Evolutionary conservation across 2,888 invertebrate species (phyloP).

Genomic region (Archaeoteleia sp.): DNA sequence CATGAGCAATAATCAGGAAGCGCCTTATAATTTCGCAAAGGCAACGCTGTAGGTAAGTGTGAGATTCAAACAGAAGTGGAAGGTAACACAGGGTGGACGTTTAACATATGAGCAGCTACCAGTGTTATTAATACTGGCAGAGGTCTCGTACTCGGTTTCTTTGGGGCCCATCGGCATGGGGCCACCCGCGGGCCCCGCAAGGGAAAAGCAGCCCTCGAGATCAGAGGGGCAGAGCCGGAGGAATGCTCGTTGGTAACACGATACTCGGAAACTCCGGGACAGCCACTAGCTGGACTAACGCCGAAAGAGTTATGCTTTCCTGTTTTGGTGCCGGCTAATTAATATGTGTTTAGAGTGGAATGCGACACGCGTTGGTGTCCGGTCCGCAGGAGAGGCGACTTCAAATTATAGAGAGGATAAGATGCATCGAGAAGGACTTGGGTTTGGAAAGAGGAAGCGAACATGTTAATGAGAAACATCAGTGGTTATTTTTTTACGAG

Average conservation of each 20-base stretch:
- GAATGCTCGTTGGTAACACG: slow-evolving; percentile 64
- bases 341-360: slow-evolving; percentile 68
- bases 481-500: slow-evolving; percentile 23
- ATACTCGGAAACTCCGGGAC: slow-evolving; percentile 65
- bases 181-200: slow-evolving; percentile 63
- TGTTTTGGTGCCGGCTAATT: slow-evolving; percentile 64
- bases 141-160: slow-evolving; percentile 70
- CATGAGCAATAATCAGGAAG: slow-evolving; percentile 53
- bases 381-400: slow-evolving; percentile 16
- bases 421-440: slow-evolving; percentile 36
- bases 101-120: slow-evolving; percentile 75
- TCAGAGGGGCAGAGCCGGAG: slow-evolving; percentile 31
- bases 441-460: slow-evolving; percentile 22
- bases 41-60: slow-evolving; percentile 64
- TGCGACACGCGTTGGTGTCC: slow-evolving; percentile 55
- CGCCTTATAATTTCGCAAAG: slow-evolving; percentile 51
- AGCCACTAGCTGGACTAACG: slow-evolving; percentile 38
- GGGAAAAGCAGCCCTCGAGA: slow-evolving; percentile 47
- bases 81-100: slow-evolving; percentile 69
- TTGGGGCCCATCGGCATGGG: slow-evolving; percentile 55
- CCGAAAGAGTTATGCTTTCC: slow-evolving; percentile 66
- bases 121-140: slow-evolving; percentile 73
- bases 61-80: slow-evolving; percentile 41
- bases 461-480: slow-evolving; percentile 44
- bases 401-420: slow-evolving; percentile 22